Base-by-base conservation (phyloP, 53 echinoderm and acorn worm species). In the Hippasteria phrygiana region DNA sequence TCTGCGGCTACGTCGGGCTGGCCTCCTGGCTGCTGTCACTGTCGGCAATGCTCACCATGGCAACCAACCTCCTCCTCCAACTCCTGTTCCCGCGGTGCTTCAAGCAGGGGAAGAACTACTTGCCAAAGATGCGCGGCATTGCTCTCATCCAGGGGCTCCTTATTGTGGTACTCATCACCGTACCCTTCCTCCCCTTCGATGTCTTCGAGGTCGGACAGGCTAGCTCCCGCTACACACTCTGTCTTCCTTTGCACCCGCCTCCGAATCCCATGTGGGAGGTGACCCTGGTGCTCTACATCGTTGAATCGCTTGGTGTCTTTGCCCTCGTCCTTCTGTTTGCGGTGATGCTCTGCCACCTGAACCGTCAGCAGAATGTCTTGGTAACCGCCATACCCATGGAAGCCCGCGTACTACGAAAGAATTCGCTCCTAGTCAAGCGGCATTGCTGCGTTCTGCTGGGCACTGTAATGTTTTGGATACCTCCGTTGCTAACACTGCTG, bases 321-420 rank as follows among this genome's bases (percentile, higher is more conserved):
- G 40, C 87, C 33, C 73, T 93, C 31, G 64, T 95, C 36, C 90
- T 90, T 48, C 86, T 95, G 17, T 90, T 92, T 18, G 92, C 88
- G 0, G 75, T 92, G 26, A 91, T 93, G 38, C 86, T 95, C 46
- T 97, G 93, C 73, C 90, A 95, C 38, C 92, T 97, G 77, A 90
- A 92, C 53, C 88, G 89, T 34, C 97, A 95, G 64, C 93, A 90
- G 73, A 83, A 91, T 55, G 70, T 79, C 7, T 47, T 88, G 9
- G 80, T 73, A 14, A 55, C 88, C 29, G 92, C 95, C 29, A 97
- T 95, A 8, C 97, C 97, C 12, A 97, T 97, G 97, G 95, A 97
- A 62, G 97, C 95, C 1, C 92, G 97, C 1, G 90, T 97, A 6
- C 86, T 95, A 48, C 71, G 91, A 56, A 94, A 95, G 59, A 93